A percentile compares a stretch with the other conserved stretches of the same genome.
These are phyloP conservation scores for Scaptomyza reducta DNA, from an alignment of 2,888 invertebrate genomes.

Conservation along the genomic window DNA sequence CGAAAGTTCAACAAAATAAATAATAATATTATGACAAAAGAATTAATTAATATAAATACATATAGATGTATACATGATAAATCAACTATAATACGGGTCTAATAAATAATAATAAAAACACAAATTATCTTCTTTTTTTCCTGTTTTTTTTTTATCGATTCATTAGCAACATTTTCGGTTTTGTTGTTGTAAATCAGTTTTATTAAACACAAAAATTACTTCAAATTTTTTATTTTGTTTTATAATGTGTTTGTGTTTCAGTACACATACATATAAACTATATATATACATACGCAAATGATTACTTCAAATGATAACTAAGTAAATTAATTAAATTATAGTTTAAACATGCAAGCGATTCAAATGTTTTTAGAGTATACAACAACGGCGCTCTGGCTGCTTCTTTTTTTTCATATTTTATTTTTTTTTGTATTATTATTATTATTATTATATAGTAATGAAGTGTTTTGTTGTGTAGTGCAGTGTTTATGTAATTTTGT, in stretches of 20 bases:
- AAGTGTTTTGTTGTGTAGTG: conserved; percentile 1
- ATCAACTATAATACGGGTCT: conserved; percentile 54
- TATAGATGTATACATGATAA: conserved; percentile 24
- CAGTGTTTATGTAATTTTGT: conserved; percentile 25
- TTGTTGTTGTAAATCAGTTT: conserved; percentile 59
- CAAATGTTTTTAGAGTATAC: conserved; percentile 41
- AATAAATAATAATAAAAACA: conserved; percentile 56
- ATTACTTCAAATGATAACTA: conserved; percentile 74
- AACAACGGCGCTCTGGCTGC: conserved; percentile 23
- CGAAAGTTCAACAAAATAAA: conserved; percentile 31
- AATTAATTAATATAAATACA: conserved; percentile 10
- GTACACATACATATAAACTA: conserved; percentile 59
- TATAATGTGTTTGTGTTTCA: conserved; percentile 35
- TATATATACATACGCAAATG: conserved; percentile 69
- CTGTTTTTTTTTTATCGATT: conserved; percentile 51
- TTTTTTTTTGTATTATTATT: conserved; percentile 6
- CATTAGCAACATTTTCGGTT: conserved; percentile 57
- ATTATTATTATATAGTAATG: conserved; percentile 10
- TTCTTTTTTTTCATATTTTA: conserved; percentile 8
- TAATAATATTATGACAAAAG: conserved; percentile 11
- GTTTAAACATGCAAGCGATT: conserved; percentile 68
- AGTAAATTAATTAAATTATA: conserved; percentile 53
- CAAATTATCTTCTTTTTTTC: conserved; percentile 47
- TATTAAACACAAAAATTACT: conserved; percentile 77
- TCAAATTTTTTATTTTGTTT: conserved; percentile 57